phyloP scores from a whole-genome alignment of 1,140 invertebrate genomes.

The Zaprionus kolodkinae region DNA sequence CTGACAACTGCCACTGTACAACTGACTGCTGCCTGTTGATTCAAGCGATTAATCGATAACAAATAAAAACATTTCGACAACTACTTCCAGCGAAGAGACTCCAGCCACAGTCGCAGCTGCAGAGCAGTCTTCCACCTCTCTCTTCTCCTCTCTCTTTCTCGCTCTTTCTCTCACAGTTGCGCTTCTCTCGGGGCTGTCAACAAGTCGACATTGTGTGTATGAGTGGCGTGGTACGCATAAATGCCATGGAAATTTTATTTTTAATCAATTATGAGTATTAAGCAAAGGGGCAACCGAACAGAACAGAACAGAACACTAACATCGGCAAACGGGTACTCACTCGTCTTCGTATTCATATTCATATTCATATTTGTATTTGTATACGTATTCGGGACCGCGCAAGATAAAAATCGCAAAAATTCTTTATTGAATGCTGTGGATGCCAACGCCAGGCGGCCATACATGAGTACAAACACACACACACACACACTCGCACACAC shows the following conservation, averaged over 20 bases:
- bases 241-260: slow-evolving; percentile 83
- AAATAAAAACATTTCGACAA: slow-evolving; percentile 83
- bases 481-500: slow-evolving; percentile 11
- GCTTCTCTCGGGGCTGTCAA: slow-evolving; percentile 62
- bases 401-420: slow-evolving; percentile 82
- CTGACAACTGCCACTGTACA: slow-evolving; percentile 61
- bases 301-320: slow-evolving; percentile 29
- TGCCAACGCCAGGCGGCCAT: slow-evolving; percentile 62
- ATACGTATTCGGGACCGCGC: slow-evolving; percentile 36
- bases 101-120: slow-evolving; percentile 16
- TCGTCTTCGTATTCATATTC: slow-evolving; percentile 16
- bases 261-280: slow-evolving; percentile 83
- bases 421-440: slow-evolving; percentile 81
- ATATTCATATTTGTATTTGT: slow-evolving; percentile 33
- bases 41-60: slow-evolving; percentile 84
- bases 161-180: slow-evolving; percentile 8
- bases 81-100: slow-evolving; percentile 73
- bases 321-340: slow-evolving; percentile 26
- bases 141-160: not conserved
- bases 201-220: slow-evolving; percentile 78
- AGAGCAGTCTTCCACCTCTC: not conserved
- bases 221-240: slow-evolving; percentile 81
- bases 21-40: slow-evolving; percentile 61
- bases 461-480: not conserved
- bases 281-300: slow-evolving; percentile 55